Evolutionary conservation across 2,888 invertebrate species (phyloP).

Genomic region (Ischnus inquisitorius): DNA sequence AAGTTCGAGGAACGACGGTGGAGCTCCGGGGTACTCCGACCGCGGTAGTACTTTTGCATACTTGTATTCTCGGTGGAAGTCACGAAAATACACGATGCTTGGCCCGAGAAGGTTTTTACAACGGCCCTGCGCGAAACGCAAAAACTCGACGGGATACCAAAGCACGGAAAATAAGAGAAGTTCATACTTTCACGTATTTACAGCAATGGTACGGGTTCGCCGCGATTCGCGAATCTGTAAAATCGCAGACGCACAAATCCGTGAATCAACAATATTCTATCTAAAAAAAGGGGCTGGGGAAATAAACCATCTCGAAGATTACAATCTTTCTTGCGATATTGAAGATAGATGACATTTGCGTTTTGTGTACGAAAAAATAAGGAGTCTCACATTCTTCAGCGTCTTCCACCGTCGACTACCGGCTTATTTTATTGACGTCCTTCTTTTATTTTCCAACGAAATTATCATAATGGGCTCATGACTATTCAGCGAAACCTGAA

Average conservation of each 20-base stretch:
- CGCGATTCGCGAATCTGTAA: slow-evolving; percentile 22
- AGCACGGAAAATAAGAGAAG: slow-evolving; percentile 53
- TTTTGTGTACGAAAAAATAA: slow-evolving; percentile 48
- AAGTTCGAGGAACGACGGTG: slow-evolving; percentile 66
- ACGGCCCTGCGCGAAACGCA: slow-evolving; percentile 52
- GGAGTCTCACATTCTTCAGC: slow-evolving; percentile 31
- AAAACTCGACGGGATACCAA: slow-evolving; percentile 70
- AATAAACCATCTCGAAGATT: slow-evolving; percentile 5
- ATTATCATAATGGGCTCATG: slow-evolving; percentile 70
- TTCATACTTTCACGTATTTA: slow-evolving; percentile 57
- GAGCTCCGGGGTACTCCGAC: slow-evolving; percentile 33
- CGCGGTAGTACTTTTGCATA: slow-evolving; percentile 44
- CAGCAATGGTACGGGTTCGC: slow-evolving; percentile 48
- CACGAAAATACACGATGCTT: slow-evolving; percentile 43
- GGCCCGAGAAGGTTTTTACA: slow-evolving; percentile 50
- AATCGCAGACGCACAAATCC: slow-evolving; percentile 52
- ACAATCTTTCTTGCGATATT: slow-evolving; percentile 40
- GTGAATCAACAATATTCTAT: slow-evolving; percentile 41
- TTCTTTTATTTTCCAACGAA: slow-evolving; percentile 65
- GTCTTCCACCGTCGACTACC: slow-evolving; percentile 7
- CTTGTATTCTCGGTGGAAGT: slow-evolving; percentile 58
- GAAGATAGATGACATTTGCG: slow-evolving; percentile 37
- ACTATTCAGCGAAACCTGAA: slow-evolving; percentile 67
- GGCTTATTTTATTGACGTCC: slow-evolving; percentile 65
- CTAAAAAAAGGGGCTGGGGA: neutral